Conservation (phyloP, 2,797 vertebrate genomes). For the Trichosurus vulpecula region DNA sequence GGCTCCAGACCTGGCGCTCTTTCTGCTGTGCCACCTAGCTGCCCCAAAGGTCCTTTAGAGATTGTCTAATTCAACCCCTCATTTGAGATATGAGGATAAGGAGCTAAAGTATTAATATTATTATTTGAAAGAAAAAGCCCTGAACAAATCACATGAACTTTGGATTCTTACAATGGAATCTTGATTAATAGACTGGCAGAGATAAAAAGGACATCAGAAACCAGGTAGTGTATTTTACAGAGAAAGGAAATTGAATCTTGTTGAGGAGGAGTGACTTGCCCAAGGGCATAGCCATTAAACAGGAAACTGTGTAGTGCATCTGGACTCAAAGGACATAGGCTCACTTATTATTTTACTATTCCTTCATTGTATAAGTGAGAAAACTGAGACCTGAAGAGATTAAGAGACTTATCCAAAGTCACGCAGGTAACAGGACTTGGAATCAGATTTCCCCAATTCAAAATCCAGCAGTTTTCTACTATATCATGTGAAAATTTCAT, state of each 20-base stretch:
- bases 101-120: background rate
- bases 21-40: background rate
- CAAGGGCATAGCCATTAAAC: background rate
- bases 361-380: background rate
- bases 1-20: background rate
- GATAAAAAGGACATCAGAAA: background rate
- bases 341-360: background rate
- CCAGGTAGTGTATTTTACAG: background rate
- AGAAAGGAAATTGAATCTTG: background rate
- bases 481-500: background rate
- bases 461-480: background rate
- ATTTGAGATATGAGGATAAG: background rate
- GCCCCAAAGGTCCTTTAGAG: background rate
- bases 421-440: background rate
- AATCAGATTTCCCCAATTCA: background rate
- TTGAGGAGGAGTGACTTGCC: background rate
- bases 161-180: background rate
- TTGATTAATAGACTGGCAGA: background rate
- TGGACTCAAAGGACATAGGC: background rate
- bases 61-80: background rate
- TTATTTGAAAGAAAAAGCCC: background rate
- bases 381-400: background rate
- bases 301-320: background rate
- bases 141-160: background rate
- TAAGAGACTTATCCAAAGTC: background rate